Evolutionary conservation across 37 sponge, comb jelly and placozoan species (phyloP).

Genomic region (Aplysina aerophoba): DNA sequence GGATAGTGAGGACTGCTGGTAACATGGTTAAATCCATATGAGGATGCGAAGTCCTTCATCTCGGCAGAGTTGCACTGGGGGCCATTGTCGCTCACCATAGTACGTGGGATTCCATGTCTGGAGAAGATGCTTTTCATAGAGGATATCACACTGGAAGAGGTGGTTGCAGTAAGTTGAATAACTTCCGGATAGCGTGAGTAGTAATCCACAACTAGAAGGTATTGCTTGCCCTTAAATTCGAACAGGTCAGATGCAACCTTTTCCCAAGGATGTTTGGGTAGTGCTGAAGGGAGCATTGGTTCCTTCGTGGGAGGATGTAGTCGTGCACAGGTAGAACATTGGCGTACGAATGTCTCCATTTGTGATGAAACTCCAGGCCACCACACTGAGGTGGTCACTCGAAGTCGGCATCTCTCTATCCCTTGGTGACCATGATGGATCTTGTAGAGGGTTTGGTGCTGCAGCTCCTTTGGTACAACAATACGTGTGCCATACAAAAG

Average conservation of each 20-base stretch:
- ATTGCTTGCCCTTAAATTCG: neutral
- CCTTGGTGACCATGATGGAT: constrained; percentile 25
- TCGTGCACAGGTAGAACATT: neutral
- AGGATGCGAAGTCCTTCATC: constrained; percentile 38
- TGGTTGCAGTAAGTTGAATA: neutral
- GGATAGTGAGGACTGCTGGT: constrained; percentile 52
- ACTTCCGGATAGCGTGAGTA: constrained; percentile 1
- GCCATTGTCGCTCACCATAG: constrained; percentile 59
- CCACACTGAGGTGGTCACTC: constrained; percentile 3
- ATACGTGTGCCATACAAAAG: neutral
- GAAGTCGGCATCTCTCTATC: constrained; percentile 1
- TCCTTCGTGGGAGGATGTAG: neutral
- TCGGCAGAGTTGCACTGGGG: constrained; percentile 55
- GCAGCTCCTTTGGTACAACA: neutral
- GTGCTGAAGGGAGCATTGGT: neutral
- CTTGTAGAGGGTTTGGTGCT: neutral
- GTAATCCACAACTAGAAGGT: constrained; percentile 22
- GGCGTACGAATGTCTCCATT: neutral
- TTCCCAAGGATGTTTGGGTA: constrained; percentile 14
- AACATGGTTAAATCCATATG: constrained; percentile 55
- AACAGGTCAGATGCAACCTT: constrained; percentile 7
- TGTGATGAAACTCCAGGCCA: constrained; percentile 4
- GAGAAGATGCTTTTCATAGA: constrained; percentile 49
- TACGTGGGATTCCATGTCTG: constrained; percentile 62
- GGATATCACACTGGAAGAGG: neutral